Evolutionary conservation across 2,113 vertebrate genomes (phyloP).

Genomic region (Muntiacus reevesi): DNA sequence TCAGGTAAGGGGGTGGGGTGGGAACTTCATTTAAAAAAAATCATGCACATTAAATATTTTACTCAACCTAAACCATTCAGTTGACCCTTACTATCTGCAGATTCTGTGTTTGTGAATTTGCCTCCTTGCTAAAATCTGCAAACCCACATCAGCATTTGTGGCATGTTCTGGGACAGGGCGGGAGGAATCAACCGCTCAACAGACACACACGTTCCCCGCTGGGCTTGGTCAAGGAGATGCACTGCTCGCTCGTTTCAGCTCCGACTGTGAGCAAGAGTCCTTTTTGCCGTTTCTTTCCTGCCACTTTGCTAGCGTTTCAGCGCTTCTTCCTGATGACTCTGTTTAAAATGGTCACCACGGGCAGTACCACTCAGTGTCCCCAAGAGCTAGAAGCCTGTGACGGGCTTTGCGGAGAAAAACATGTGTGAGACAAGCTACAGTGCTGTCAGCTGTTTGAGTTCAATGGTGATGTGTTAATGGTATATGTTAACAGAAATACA

Average conservation of each 20-base stretch:
- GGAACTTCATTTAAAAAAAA: neutral
- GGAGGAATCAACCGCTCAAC: neutral
- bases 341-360: neutral
- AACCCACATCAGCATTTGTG: neutral
- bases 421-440: fast-evolving
- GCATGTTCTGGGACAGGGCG: neutral
- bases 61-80: neutral
- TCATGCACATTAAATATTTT: neutral
- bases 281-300: neutral
- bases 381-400: too few relatives aligned
- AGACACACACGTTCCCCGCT: fast-evolving
- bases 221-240: neutral
- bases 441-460: neutral
- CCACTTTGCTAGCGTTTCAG: neutral
- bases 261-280: neutral
- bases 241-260: neutral
- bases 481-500: neutral
- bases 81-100: neutral
- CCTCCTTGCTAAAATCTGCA: neutral
- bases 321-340: neutral
- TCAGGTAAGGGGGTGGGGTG: neutral
- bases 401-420: fast-evolving
- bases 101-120: neutral
- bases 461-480: neutral
- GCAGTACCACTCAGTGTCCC: neutral